Evolutionary conservation across 2,797 vertebrate species (phyloP).

Genomic region (Podargus strigoides): DNA sequence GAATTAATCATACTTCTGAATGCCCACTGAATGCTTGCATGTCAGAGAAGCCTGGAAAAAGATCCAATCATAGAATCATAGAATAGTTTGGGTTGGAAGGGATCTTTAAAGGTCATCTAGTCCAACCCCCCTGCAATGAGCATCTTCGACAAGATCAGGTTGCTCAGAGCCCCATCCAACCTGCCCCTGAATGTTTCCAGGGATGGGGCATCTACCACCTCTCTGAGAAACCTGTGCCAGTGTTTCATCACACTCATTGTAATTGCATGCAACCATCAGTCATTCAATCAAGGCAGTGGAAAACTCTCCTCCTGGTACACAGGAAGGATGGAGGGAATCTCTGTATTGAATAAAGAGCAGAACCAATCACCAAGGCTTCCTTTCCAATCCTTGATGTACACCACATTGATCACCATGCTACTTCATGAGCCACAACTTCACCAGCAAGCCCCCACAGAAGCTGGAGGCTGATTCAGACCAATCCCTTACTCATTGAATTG

Average conservation of each 20-base stretch:
- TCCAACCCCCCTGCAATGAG: too few species aligned
- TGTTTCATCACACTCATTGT: too few species aligned
- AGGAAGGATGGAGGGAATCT: neutral
- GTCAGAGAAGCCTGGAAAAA: too few species aligned
- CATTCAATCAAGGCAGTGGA: fast-evolving
- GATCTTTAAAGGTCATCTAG: too few species aligned
- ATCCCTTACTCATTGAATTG: fast-evolving
- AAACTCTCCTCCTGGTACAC: neutral
- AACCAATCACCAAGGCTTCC: neutral
- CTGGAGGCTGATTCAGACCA: neutral
- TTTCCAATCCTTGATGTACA: neutral
- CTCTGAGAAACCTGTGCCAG: too few species aligned
- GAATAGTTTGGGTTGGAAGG: too few species aligned
- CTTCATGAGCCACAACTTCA: neutral
- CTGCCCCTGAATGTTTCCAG: too few species aligned
- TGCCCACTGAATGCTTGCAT: too few species aligned
- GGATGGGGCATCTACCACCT: too few species aligned
- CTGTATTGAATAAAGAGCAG: neutral
- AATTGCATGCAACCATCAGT: neutral
- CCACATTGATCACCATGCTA: neutral
- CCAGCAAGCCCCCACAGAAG: neutral
- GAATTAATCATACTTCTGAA: neutral
- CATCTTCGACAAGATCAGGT: too few species aligned
- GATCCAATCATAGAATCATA: too few species aligned
- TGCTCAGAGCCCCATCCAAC: too few species aligned